Conservation (phyloP, 2,113 vertebrate genomes). For the Felis catus region F.catus_Fca126_mat1.0 CM031411.1:87486001-87486500, state of each 20-base stretch:
- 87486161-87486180: no score
- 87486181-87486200: no score
- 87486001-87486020: not conserved
- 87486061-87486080: not conserved
- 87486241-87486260: no score
- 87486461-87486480: not conserved
- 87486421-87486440: not conserved
- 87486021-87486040: not conserved
- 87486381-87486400: not conserved
- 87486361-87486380: not conserved
- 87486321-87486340: not conserved
- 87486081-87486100: constrained; percentile 5
- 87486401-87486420: not conserved
- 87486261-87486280: no score
- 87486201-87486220: no score
- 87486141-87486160: no score
- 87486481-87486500: not conserved
- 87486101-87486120: not conserved
- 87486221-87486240: no score
- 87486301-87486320: not conserved
- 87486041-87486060: not conserved
- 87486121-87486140: no score
- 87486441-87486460: not conserved
- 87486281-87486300: no score
- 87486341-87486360: not conserved